Conservation (phyloP, 2,888 invertebrate genomes). For the Lypha dubia region DNA sequence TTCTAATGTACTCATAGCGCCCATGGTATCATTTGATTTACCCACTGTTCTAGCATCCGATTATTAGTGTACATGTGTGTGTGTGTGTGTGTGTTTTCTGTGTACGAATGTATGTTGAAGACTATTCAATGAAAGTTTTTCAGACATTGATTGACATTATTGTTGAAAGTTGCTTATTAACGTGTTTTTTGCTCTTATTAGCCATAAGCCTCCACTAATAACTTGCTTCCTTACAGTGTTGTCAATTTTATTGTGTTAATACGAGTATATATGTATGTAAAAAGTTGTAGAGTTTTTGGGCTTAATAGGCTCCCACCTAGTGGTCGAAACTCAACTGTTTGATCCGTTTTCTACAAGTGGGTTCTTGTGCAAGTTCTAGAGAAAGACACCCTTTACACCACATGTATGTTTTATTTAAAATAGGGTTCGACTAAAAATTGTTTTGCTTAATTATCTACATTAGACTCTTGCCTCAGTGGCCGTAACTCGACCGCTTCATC, state of each 20-base stretch:
- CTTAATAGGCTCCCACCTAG: too few relatives aligned
- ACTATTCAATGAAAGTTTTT: slow-evolving; percentile 28
- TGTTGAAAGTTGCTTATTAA: slow-evolving; percentile 70
- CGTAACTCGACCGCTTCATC: too few relatives aligned
- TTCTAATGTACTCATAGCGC: background rate
- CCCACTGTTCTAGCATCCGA: background rate
- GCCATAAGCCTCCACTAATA: slow-evolving; percentile 61
- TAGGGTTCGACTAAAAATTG: too few relatives aligned
- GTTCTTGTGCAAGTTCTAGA: too few relatives aligned
- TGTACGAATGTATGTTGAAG: background rate
- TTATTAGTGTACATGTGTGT: background rate
- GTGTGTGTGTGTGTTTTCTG: background rate
- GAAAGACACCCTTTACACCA: too few relatives aligned
- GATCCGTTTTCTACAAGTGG: too few relatives aligned
- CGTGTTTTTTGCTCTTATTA: slow-evolving; percentile 66
- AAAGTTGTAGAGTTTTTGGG: too few relatives aligned
- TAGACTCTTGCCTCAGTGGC: too few relatives aligned
- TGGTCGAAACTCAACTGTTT: too few relatives aligned
- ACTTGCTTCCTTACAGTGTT: background rate
- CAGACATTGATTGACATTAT: slow-evolving; percentile 69
- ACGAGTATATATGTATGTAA: too few relatives aligned
- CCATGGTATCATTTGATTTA: background rate
- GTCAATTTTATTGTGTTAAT: background rate
- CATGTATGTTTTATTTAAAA: too few relatives aligned
- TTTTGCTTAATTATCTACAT: too few relatives aligned